Evolutionary conservation across 2,113 vertebrate genomes (phyloP), one percentile per base, ranked within the genome.

Genomic region (Neomonachus schauinslandi): DNA sequence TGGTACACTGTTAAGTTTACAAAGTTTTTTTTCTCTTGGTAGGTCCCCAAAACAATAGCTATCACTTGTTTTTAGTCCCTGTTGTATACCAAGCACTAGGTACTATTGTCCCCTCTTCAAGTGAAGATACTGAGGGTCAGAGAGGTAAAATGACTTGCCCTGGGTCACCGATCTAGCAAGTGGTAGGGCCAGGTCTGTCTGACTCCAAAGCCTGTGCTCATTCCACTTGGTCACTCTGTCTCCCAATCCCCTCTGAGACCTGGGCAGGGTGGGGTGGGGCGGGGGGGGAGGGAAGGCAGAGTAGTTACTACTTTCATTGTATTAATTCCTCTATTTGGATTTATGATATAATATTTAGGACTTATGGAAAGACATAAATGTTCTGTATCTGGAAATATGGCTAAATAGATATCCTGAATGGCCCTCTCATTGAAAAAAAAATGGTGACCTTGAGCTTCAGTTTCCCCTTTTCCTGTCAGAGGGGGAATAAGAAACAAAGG

Each of bases 251-350:
- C 13, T 10, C 49, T 16, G 24, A 87, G 26, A 85, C 19, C 2
- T 53, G 21, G 4, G 42, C 1, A 3, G 0, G 19, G 49, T 28
- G 26, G 46, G 24, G 76, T 42, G 39, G 0, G 19, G 39, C 26
- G 26, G 46, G 46, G 46, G 42, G 7, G 7, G 7, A 8, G 46
- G 46, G 46, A 9, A 46, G 51, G 28, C 16, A 88, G 10, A 51
- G 67, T 51, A 69, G 49, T 59, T 83, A 65, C 9, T 59, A 53
- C 19, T 28, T 77, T 74, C 42, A 49, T 74, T 49, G 80, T 77
- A 93, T 57, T 80, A 83, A 76, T 80, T 63, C 84, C 61, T 69
- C 80, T 91, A 61, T 59, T 88, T 94, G 76, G 77, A 89, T 33
- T 83, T 71, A 86, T 57, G 59, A 90, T 28, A 42, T 28, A 74